Evolutionary conservation across 1,140 invertebrate species (phyloP).

Genomic region (Drosophila yakuba): DNA sequence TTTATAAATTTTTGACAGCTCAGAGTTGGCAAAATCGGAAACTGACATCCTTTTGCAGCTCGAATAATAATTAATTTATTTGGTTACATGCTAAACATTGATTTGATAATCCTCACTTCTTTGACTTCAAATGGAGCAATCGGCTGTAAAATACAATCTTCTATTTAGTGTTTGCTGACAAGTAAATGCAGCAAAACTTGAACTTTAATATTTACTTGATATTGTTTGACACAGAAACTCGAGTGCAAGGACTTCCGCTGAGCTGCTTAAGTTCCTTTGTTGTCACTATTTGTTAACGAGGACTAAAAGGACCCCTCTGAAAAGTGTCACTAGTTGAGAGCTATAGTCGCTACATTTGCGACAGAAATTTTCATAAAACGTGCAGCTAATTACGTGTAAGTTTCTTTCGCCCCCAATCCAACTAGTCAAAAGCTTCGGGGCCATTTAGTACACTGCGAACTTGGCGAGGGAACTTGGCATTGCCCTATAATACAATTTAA

Average conservation of each 20-base stretch:
- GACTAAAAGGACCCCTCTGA: conserved; percentile 1
- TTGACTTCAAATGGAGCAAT: neutral
- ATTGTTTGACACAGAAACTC: conserved; percentile 6
- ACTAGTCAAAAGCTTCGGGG: conserved; percentile 12
- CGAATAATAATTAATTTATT: too few relatives aligned
- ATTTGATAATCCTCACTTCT: neutral
- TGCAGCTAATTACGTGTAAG: conserved; percentile 77
- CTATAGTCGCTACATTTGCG: conserved; percentile 5
- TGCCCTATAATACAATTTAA: conserved; percentile 76
- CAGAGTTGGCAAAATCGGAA: too few relatives aligned
- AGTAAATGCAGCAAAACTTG: neutral
- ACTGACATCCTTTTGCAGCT: too few relatives aligned
- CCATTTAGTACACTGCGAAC: neutral
- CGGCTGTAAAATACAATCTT: neutral
- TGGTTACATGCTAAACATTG: too few relatives aligned
- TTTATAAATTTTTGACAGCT: neutral
- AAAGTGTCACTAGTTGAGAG: conserved; percentile 1
- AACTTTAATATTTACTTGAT: conserved; percentile 27
- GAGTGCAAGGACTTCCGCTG: neutral
- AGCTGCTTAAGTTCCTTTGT: conserved; percentile 28
- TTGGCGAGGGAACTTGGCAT: conserved; percentile 3
- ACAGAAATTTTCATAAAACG: conserved; percentile 69
- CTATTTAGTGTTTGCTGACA: neutral
- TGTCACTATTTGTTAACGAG: conserved; percentile 34
- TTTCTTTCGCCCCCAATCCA: conserved; percentile 48